A percentile compares a stretch with the other conserved stretches of the same genome.
Evolutionary conservation across 2,113 vertebrate species (phyloP).

Genomic region (Calidris pugnax): DNA sequence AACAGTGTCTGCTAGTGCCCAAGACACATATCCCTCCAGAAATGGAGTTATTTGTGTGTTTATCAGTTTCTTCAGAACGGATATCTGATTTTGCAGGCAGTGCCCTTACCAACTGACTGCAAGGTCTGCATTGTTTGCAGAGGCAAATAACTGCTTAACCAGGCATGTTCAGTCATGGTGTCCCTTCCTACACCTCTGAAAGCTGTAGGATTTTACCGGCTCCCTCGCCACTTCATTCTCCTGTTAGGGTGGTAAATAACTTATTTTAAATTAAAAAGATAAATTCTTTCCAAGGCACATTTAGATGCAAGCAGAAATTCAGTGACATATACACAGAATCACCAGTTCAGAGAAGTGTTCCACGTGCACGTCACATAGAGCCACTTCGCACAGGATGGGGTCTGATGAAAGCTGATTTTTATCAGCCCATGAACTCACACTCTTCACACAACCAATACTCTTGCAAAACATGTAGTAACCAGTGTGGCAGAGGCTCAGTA

Average conservation of each 20-base stretch:
- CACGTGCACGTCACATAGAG: fast-evolving
- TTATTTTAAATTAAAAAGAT: background rate
- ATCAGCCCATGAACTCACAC: background rate
- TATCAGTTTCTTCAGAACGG: background rate
- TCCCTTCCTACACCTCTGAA: background rate
- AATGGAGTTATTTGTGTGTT: background rate
- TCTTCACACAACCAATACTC: background rate
- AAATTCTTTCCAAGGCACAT: background rate
- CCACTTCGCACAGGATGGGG: background rate
- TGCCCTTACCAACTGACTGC: background rate
- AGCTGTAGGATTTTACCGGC: background rate
- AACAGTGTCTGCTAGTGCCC: background rate
- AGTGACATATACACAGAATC: background rate
- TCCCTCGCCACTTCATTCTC: background rate
- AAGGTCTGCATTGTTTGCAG: background rate
- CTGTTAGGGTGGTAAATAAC: background rate
- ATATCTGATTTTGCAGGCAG: background rate
- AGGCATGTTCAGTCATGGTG: background rate
- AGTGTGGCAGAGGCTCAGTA: background rate
- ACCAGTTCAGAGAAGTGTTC: background rate
- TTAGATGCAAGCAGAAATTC: background rate
- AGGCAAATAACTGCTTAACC: background rate
- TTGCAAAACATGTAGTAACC: background rate
- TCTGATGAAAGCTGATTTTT: background rate
- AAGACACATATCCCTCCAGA: background rate